These are phyloP conservation scores for Lerema accius DNA, from an alignment of 1,140 invertebrate genomes.

Conservation along the genomic window DNA sequence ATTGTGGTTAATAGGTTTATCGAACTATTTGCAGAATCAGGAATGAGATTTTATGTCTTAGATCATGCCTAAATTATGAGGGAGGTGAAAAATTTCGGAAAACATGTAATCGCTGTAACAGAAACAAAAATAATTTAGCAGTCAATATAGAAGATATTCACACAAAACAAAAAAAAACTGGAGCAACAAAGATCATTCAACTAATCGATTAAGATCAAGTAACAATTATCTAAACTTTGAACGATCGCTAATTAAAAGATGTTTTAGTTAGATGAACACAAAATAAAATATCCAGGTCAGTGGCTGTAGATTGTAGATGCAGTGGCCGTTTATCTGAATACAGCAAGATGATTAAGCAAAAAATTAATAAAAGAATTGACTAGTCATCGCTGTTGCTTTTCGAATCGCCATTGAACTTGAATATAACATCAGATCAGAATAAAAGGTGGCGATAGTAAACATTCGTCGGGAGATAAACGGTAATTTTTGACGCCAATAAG, in stretches of 20 bases:
- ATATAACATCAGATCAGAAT: conserved; percentile 15
- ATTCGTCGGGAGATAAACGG: conserved; percentile 8
- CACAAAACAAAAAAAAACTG: too few relatives aligned
- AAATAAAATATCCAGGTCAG: conserved; percentile 43
- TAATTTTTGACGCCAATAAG: background rate
- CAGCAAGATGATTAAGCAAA: conserved; percentile 48
- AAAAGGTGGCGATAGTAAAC: conserved; percentile 18
- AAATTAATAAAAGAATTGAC: conserved; percentile 39
- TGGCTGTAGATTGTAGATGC: conserved; percentile 39
- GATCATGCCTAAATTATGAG: too few relatives aligned
- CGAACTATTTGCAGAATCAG: too few relatives aligned
- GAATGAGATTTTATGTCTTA: too few relatives aligned
- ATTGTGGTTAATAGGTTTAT: too few relatives aligned
- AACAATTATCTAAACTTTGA: background rate
- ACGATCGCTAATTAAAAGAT: too few relatives aligned
- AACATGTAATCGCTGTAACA: too few relatives aligned
- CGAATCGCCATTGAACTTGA: conserved; percentile 53
- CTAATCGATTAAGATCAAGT: background rate
- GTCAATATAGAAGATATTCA: too few relatives aligned
- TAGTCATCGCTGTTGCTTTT: conserved; percentile 49
- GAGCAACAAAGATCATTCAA: background rate
- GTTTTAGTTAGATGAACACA: background rate
- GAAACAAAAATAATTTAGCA: too few relatives aligned
- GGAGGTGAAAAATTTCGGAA: too few relatives aligned
- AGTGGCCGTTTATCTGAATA: conserved; percentile 38